Conservation (phyloP, 2,888 invertebrate genomes). For the Margaritifera margaritifera region DNA sequence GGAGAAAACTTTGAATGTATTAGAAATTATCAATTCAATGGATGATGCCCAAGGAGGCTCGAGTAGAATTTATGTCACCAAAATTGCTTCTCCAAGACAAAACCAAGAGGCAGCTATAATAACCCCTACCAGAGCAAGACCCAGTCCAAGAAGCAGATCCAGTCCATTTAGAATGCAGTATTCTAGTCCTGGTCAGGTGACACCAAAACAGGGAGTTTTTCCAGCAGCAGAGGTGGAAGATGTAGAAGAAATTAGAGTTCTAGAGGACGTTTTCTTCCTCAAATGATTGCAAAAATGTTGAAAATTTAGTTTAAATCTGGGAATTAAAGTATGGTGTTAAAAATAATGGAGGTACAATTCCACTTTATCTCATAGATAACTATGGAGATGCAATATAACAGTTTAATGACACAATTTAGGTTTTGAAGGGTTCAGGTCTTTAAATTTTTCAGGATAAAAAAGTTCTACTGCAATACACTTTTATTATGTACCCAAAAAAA, state of each 20-base stretch:
- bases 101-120: conserved; percentile 2
- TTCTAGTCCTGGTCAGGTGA: conserved; percentile 10
- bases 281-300: conserved; percentile 1
- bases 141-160: conserved; percentile 3
- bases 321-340: too few relatives aligned
- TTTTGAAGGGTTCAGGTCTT: too few relatives aligned
- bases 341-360: too few relatives aligned
- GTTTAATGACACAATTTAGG: too few relatives aligned
- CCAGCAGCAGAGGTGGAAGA: conserved; percentile 31
- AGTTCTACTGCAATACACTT: too few relatives aligned
- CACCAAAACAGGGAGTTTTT: conserved; percentile 21
- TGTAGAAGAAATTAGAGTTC: conserved; percentile 48
- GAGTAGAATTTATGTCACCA: too few relatives aligned
- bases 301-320: too few relatives aligned
- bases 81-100: too few relatives aligned
- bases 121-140: conserved; percentile 7
- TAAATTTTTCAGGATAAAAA: too few relatives aligned
- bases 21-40: conserved; percentile 54
- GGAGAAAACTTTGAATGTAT: conserved; percentile 51
- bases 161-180: neutral
- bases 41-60: conserved; percentile 22
- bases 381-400: too few relatives aligned
- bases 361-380: too few relatives aligned
- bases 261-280: conserved; percentile 54
- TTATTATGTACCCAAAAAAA: too few relatives aligned